Evolutionary conservation across 2,113 vertebrate genomes (phyloP).

Genomic region (Typhlomys cinereus): DNA sequence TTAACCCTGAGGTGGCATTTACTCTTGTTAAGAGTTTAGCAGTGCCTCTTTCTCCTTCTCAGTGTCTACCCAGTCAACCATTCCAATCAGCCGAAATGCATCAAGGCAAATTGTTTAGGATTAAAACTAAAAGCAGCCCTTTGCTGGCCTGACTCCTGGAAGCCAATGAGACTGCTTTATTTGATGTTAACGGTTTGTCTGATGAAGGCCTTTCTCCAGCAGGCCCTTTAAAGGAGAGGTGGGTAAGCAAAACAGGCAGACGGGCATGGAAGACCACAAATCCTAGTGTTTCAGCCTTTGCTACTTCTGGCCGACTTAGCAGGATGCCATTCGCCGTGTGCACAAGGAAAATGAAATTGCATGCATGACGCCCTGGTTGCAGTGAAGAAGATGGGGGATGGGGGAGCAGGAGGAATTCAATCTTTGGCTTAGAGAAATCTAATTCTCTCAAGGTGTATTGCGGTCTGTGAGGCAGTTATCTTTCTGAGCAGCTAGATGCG

Average conservation of each 20-base stretch:
- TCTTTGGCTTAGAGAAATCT: constrained; percentile 80
- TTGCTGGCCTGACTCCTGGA: not conserved
- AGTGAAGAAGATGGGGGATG: constrained; percentile 12
- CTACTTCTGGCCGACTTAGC: constrained; percentile 48
- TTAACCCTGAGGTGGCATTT: constrained; percentile 49
- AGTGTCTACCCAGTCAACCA: not conserved
- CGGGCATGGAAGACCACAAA: not conserved
- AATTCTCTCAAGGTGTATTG: constrained; percentile 80
- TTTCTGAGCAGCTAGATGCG: constrained; percentile 71
- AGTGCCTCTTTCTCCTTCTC: not conserved
- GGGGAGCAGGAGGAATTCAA: constrained; percentile 54
- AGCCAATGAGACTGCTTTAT: not conserved
- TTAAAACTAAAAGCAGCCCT: constrained; percentile 16
- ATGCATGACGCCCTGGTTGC: constrained; percentile 54
- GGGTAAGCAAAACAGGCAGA: constrained; percentile 41
- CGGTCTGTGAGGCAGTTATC: constrained; percentile 77
- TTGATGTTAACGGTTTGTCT: constrained; percentile 18
- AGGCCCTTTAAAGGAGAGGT: not conserved
- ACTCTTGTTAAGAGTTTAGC: not conserved
- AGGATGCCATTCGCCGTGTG: constrained; percentile 18
- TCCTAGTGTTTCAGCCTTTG: not conserved
- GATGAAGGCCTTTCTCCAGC: not conserved
- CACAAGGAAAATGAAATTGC: constrained; percentile 70
- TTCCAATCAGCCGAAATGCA: constrained; percentile 16
- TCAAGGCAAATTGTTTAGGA: not conserved